phyloP scores from a whole-genome alignment of 35 echinoderm and acorn worm species.

The Strongylocentrotus purpuratus region DNA sequence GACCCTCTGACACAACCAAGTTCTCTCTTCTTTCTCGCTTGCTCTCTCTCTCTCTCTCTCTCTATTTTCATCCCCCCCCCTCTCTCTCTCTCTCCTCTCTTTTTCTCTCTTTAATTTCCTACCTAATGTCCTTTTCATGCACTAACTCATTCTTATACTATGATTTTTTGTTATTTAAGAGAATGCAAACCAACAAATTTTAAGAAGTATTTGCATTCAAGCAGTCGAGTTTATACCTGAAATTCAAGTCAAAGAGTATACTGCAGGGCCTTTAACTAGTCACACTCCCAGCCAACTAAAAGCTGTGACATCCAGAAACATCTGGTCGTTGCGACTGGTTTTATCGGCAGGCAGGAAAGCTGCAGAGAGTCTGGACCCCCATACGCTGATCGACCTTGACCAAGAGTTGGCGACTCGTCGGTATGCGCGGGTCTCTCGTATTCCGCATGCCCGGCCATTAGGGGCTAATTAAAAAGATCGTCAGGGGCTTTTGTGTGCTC shows the following conservation, averaged over 20 bases:
- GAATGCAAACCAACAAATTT: not conserved
- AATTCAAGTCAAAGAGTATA: not conserved
- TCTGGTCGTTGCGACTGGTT: not conserved
- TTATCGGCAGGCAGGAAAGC: not conserved
- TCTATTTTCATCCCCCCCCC: no score
- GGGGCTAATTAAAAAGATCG: slow-evolving; percentile 43
- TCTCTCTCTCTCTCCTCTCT: not conserved
- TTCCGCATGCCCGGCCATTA: slow-evolving; percentile 31
- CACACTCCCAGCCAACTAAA: not conserved
- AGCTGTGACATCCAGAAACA: slow-evolving; percentile 3
- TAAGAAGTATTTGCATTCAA: not conserved
- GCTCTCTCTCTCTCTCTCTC: no score
- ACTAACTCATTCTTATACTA: not conserved
- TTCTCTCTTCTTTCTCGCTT: no score
- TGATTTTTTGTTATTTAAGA: not conserved
- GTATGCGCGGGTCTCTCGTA: not conserved
- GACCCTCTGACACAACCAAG: not conserved
- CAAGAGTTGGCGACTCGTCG: slow-evolving; percentile 20
- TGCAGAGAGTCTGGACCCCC: not conserved
- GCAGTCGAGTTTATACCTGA: no score
- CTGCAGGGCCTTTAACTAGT: not conserved
- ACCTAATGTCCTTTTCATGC: not conserved
- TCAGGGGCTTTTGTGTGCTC: slow-evolving; percentile 9
- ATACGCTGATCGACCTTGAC: not conserved
- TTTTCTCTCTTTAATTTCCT: not conserved